These are phyloP conservation scores for Anseranas semipalmata DNA, from an alignment of 2,113 vertebrate genomes.

Conservation along the genomic window DNA sequence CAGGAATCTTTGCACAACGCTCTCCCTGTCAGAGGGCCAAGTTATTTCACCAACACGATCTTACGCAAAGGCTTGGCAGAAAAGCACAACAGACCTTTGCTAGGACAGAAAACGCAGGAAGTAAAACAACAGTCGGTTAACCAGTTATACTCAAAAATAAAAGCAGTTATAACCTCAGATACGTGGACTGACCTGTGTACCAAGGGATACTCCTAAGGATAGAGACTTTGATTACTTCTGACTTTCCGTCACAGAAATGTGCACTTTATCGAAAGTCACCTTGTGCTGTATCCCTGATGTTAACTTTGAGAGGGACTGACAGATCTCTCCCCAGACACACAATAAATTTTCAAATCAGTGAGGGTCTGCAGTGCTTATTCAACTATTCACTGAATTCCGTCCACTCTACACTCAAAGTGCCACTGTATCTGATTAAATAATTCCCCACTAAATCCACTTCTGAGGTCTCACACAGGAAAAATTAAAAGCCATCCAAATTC, in stretches of 20 bases:
- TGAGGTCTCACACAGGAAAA: background rate
- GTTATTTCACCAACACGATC: background rate
- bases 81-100: background rate
- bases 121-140: background rate
- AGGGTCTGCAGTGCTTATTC: background rate
- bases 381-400: background rate
- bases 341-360: background rate
- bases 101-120: background rate
- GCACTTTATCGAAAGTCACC: background rate
- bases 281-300: background rate
- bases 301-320: background rate
- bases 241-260: background rate
- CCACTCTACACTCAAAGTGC: background rate
- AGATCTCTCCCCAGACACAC: background rate
- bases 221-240: background rate
- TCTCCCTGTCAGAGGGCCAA: accelerated
- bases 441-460: background rate
- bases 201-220: background rate
- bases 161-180: background rate
- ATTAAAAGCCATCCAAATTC: background rate
- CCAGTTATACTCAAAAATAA: background rate
- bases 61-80: background rate
- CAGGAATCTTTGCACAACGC: background rate
- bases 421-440: background rate
- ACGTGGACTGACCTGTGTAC: accelerated